These are phyloP conservation scores for Morelia viridis DNA, from an alignment of 2,797 vertebrate genomes.

Conservation along the genomic window DNA sequence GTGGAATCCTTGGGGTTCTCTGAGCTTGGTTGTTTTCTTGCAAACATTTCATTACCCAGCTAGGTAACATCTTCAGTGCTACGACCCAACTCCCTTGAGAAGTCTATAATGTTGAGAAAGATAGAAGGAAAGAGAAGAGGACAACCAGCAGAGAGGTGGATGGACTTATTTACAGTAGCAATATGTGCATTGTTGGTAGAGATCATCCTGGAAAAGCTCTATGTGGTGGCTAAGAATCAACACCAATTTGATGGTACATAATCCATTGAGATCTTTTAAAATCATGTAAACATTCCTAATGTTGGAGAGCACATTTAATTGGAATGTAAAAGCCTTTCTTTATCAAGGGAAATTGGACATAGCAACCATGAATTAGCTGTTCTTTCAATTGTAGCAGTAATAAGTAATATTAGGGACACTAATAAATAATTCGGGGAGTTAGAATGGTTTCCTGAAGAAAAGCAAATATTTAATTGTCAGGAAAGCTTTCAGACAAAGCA, in stretches of 20 bases:
- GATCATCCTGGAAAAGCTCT: neutral
- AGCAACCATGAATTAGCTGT: neutral
- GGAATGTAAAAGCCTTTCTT: neutral
- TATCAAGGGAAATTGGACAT: neutral
- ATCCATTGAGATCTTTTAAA: neutral
- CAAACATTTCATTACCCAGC: too few relatives aligned
- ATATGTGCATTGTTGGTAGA: neutral
- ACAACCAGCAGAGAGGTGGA: neutral
- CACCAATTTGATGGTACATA: neutral
- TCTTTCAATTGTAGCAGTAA: neutral
- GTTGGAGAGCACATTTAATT: neutral
- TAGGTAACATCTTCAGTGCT: too few relatives aligned
- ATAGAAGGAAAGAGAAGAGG: neutral
- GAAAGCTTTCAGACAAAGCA: neutral
- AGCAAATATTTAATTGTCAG: neutral
- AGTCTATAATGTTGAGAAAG: neutral
- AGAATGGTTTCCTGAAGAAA: neutral
- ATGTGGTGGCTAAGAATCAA: neutral
- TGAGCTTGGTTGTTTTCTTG: too few relatives aligned
- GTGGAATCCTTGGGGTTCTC: too few relatives aligned
- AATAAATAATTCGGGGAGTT: neutral
- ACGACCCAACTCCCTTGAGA: too few relatives aligned
- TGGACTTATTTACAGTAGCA: neutral
- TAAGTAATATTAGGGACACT: neutral
- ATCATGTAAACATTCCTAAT: neutral